These are phyloP conservation scores for Diuraphis noxia DNA, from an alignment of 1,140 invertebrate species.

Conservation along the genomic window DNA sequence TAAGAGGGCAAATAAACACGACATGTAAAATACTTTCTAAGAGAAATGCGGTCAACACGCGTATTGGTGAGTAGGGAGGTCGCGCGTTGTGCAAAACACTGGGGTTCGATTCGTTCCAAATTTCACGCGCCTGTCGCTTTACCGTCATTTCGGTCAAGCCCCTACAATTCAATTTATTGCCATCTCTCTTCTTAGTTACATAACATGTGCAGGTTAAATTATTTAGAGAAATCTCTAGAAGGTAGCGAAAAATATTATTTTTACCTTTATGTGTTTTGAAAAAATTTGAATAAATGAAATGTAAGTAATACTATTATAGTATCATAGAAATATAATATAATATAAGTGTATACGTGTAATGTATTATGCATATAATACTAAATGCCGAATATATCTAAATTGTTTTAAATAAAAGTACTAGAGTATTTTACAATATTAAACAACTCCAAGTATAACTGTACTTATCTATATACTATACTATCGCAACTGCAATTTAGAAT, in stretches of 20 bases:
- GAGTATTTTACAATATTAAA: background rate
- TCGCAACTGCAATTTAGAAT: background rate
- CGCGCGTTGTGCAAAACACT: conserved; percentile 35
- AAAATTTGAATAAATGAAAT: background rate
- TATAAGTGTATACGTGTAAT: background rate
- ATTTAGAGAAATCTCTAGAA: conserved; percentile 46
- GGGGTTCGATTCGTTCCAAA: conserved; percentile 52
- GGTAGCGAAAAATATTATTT: background rate
- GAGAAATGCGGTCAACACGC: conserved; percentile 48
- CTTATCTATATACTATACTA: background rate
- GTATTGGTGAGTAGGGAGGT: conserved; percentile 50
- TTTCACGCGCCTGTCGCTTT: conserved; percentile 53
- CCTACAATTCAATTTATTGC: conserved; percentile 40
- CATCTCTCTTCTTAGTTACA: conserved; percentile 42
- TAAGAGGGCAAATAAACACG: conserved; percentile 52
- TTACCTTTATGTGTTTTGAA: background rate
- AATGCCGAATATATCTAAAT: background rate
- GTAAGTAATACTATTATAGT: background rate
- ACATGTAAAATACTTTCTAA: conserved; percentile 54
- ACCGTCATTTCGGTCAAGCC: conserved; percentile 51
- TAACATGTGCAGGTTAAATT: conserved; percentile 12
- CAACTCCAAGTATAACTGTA: background rate
- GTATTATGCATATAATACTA: background rate
- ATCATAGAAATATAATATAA: background rate
- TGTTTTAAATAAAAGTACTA: background rate